Evolutionary conservation across 2,888 invertebrate genomes (phyloP).

Genomic region (Trichopoda pennipes): DNA sequence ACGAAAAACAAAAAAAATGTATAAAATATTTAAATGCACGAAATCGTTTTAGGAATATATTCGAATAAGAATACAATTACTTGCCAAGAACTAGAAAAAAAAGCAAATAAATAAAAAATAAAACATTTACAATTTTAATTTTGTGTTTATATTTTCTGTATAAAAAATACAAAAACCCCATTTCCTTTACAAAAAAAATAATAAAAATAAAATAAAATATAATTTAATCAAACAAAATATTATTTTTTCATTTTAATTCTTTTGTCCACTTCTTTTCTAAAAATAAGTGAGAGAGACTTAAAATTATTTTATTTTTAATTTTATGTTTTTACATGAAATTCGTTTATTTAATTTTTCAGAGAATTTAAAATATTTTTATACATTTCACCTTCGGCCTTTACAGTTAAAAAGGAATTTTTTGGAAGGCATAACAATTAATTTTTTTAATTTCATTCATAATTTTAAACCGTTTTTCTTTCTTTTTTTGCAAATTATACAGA

Average conservation of each 20-base stretch:
- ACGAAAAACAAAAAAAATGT: constrained; percentile 2
- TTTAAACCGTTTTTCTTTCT: no score
- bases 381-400: not conserved
- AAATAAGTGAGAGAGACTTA: not conserved
- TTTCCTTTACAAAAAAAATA: not conserved
- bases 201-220: not conserved
- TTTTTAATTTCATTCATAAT: no score
- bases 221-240: not conserved
- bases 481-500: no score
- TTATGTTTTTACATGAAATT: not conserved
- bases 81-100: constrained; percentile 1
- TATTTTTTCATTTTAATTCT: not conserved
- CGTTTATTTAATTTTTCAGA: not conserved
- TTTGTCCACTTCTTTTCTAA: not conserved
- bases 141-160: not conserved
- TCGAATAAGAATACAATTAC: constrained; percentile 2
- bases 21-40: constrained; percentile 14
- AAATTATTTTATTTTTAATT: not conserved
- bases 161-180: not conserved
- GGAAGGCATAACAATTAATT: no score
- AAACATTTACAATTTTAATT: not conserved
- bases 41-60: constrained; percentile 2
- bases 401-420: not conserved
- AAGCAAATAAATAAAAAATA: constrained; percentile 4
- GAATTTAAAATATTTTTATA: not conserved